phyloP scores from a whole-genome alignment of 2,113 vertebrate species.

The Pachycephala philippinensis region DNA sequence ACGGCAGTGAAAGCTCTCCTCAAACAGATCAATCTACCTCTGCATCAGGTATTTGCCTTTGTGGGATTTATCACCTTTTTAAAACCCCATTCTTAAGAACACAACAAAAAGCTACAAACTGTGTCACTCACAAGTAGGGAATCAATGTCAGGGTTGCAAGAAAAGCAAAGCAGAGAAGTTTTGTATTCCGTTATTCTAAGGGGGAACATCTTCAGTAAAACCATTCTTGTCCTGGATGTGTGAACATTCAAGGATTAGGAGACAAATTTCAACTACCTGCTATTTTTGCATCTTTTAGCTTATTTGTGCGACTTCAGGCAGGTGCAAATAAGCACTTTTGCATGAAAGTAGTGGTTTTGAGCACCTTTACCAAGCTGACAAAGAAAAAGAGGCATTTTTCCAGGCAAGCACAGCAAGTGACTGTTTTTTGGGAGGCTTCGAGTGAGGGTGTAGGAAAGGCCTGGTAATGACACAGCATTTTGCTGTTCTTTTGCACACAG shows the following conservation, averaged over 20 bases:
- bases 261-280: neutral
- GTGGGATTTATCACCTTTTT: conserved; percentile 49
- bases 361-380: neutral
- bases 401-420: neutral
- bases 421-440: neutral
- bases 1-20: conserved; percentile 88
- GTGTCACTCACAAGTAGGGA: neutral
- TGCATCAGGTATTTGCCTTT: conserved; percentile 82
- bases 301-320: neutral
- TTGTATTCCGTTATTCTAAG: neutral
- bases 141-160: neutral
- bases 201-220: neutral
- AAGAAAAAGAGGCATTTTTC: neutral
- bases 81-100: neutral
- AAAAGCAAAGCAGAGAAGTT: neutral
- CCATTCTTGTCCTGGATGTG: neutral
- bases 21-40: conserved; percentile 91
- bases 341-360: neutral
- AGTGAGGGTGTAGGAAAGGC: neutral
- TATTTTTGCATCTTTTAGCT: neutral
- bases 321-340: neutral
- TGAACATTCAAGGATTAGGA: neutral
- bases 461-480: neutral
- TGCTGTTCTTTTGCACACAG: neutral
- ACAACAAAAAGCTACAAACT: neutral